Conservation (phyloP, 2,113 vertebrate genomes). For the Nerophis lumbriciformis region DNA sequence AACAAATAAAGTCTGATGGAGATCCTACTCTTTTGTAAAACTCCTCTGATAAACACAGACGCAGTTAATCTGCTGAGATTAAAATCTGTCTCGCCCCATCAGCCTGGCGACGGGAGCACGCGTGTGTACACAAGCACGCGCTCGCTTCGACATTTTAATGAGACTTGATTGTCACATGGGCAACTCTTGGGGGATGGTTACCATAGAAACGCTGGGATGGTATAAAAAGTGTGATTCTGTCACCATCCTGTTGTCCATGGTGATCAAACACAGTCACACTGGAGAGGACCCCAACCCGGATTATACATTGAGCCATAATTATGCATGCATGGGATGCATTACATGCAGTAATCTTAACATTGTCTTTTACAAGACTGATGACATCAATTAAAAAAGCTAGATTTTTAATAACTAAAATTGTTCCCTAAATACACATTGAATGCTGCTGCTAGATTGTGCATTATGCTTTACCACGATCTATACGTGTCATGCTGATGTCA, state of each 20-base stretch:
- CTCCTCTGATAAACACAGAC: slow-evolving; percentile 53
- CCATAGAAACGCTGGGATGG: slow-evolving; percentile 54
- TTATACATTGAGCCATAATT: slow-evolving; percentile 21
- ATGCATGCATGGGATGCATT: slow-evolving; percentile 11
- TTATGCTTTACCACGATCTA: too few species aligned
- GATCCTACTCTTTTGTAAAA: slow-evolving; percentile 39
- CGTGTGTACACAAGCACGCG: slow-evolving; percentile 10
- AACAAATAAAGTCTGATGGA: slow-evolving; percentile 41
- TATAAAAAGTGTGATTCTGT: slow-evolving; percentile 29
- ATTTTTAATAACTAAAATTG: too few species aligned
- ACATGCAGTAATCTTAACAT: slow-evolving; percentile 2
- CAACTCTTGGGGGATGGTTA: slow-evolving; percentile 53
- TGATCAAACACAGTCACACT: slow-evolving; percentile 9
- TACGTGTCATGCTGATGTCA: too few species aligned
- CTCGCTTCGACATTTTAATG: slow-evolving; percentile 22
- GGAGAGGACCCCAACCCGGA: slow-evolving; percentile 17
- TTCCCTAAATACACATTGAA: too few species aligned
- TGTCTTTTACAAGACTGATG: not conserved
- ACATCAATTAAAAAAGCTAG: too few species aligned
- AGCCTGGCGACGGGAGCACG: slow-evolving; percentile 37
- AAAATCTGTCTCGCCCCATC: slow-evolving; percentile 56
- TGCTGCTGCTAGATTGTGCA: too few species aligned
- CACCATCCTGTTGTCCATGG: slow-evolving; percentile 14
- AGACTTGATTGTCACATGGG: slow-evolving; percentile 61
- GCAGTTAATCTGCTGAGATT: slow-evolving; percentile 57